Percentiles rank a stretch among this genome's conserved stretches.
These are phyloP conservation scores for Scaptomyza hsui DNA, from an alignment of 1,140 invertebrate species.

Conservation along the genomic window DNA sequence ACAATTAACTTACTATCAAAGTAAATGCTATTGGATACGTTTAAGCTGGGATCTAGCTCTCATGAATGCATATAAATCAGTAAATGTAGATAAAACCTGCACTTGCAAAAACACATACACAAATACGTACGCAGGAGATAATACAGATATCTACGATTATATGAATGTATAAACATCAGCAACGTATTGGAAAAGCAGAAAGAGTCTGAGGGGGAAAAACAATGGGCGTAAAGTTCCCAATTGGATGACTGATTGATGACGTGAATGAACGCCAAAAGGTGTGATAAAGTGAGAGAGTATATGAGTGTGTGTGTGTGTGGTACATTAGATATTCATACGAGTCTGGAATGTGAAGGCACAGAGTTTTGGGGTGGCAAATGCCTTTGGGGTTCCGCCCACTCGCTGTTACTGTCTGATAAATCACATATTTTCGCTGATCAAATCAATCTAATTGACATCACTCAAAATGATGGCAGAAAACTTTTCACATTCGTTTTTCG, in stretches of 20 bases:
- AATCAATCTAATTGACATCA: conserved; percentile 84
- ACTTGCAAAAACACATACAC: background rate
- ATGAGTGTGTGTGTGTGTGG: conserved; percentile 29
- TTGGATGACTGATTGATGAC: conserved; percentile 79
- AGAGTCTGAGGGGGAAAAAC: background rate
- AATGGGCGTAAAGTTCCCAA: conserved; percentile 31
- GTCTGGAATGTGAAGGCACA: conserved; percentile 6
- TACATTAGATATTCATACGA: conserved; percentile 77
- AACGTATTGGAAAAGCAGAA: conserved; percentile 22
- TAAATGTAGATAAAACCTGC: background rate
- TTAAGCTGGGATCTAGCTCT: background rate
- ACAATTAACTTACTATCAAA: too few species aligned
- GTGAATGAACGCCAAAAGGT: conserved; percentile 56
- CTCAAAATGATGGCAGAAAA: conserved; percentile 84
- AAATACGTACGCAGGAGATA: background rate
- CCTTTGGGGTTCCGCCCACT: conserved; percentile 61
- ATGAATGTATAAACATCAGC: background rate
- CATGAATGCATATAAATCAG: background rate
- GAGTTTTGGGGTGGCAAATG: conserved; percentile 31
- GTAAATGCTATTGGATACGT: background rate
- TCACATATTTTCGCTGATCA: conserved; percentile 84
- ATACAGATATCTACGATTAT: conserved; percentile 18
- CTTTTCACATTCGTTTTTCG: conserved; percentile 77
- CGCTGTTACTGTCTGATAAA: conserved; percentile 80
- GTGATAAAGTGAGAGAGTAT: conserved; percentile 60